These are phyloP conservation scores for Euglossa dilemma DNA, from an alignment of 1,140 invertebrate species.

Conservation along the genomic window DNA sequence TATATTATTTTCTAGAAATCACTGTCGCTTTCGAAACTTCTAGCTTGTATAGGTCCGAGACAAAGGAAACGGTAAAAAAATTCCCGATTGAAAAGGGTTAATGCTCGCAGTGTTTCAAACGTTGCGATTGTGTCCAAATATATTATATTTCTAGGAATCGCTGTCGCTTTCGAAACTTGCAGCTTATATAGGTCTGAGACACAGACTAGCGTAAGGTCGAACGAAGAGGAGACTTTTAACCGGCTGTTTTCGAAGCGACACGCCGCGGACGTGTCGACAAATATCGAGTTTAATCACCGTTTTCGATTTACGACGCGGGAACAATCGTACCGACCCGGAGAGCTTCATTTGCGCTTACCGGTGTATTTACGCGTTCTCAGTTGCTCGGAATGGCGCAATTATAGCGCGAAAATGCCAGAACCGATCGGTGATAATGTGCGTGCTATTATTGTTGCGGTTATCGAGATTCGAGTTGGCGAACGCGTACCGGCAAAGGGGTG, in stretches of 20 bases:
- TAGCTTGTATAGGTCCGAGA: no score
- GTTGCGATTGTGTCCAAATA: no score
- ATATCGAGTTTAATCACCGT: constrained; percentile 22
- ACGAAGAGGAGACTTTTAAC: background rate
- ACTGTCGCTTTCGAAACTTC: no score
- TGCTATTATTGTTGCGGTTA: constrained; percentile 16
- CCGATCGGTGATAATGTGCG: background rate
- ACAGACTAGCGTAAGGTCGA: background rate
- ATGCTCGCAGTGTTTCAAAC: no score
- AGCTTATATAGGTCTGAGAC: background rate
- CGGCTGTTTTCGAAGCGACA: background rate
- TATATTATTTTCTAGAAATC: no score
- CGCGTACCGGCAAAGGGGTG: background rate
- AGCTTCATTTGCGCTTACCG: constrained; percentile 11
- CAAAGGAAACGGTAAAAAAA: no score
- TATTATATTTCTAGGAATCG: no score
- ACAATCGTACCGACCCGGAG: background rate
- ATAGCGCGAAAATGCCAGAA: constrained; percentile 5
- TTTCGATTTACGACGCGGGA: constrained; percentile 19
- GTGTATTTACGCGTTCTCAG: constrained; percentile 16
- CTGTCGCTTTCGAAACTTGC: background rate
- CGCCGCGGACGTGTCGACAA: background rate
- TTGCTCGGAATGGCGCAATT: constrained; percentile 12
- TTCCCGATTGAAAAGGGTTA: no score
- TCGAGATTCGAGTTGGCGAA: background rate